Percentiles rank a stretch among this genome's conserved stretches.
These are phyloP conservation scores for Scolopax bukidnonensis DNA, from an alignment of 2,797 vertebrate species.

Conservation along the genomic window DNA sequence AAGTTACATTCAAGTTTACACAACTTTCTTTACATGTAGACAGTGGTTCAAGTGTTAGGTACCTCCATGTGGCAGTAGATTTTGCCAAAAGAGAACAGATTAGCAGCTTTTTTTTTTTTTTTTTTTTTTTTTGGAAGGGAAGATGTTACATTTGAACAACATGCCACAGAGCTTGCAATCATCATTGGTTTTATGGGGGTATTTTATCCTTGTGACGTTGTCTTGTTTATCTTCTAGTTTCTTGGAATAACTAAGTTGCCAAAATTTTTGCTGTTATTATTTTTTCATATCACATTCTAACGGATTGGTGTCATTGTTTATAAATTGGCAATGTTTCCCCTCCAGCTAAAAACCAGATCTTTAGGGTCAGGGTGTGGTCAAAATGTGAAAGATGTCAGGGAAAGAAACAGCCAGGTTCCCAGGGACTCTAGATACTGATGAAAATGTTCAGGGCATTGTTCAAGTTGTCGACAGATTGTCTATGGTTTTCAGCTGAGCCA, in stretches of 20 bases:
- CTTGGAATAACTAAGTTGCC: neutral
- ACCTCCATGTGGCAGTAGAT: neutral
- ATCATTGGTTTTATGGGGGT: neutral
- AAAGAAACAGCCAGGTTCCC: neutral
- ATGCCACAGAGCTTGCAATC: neutral
- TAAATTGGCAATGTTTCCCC: neutral
- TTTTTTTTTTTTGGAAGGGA: neutral
- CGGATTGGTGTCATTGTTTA: neutral
- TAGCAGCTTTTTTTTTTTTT: neutral
- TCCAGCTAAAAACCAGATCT: neutral
- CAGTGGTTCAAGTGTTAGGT: neutral
- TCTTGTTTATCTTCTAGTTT: neutral
- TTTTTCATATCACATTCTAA: neutral
- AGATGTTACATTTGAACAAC: neutral
- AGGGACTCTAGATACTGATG: neutral
- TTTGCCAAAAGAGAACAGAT: neutral
- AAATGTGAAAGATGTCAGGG: neutral
- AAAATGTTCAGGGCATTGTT: neutral
- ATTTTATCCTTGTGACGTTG: neutral
- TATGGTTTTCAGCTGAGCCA: neutral
- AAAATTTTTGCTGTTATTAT: neutral
- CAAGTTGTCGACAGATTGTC: neutral
- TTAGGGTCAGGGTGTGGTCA: neutral
- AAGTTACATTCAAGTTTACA: neutral
- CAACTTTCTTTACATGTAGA: neutral